These are phyloP conservation scores for Hipparchia semele DNA, from an alignment of 2,888 invertebrate species.

Conservation along the genomic window DNA sequence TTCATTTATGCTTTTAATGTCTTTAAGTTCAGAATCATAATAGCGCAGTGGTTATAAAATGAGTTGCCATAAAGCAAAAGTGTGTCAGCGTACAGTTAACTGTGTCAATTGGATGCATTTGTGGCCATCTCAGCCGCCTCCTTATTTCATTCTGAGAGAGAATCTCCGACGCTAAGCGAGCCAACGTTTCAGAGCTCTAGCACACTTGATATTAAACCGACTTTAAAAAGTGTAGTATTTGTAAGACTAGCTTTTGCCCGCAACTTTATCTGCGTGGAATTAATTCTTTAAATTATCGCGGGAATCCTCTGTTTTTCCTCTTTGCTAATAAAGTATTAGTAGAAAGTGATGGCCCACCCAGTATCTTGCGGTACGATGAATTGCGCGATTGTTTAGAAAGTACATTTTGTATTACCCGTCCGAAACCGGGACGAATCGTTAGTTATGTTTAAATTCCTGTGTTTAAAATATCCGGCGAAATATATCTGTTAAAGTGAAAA, in stretches of 20 bases:
- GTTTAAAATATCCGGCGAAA: neutral
- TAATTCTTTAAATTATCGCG: too few species aligned
- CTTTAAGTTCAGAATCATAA: slow-evolving; percentile 3
- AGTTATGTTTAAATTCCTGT: neutral
- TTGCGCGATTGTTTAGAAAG: too few species aligned
- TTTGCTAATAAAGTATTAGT: too few species aligned
- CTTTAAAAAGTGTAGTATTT: neutral
- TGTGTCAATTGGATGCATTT: slow-evolving; percentile 39
- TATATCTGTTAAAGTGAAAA: neutral
- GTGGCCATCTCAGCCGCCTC: slow-evolving; percentile 16
- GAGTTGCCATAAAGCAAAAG: slow-evolving; percentile 28
- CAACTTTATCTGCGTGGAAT: too few species aligned
- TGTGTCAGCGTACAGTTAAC: slow-evolving; percentile 29
- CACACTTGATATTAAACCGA: neutral
- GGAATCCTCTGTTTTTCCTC: too few species aligned
- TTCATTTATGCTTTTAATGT: neutral
- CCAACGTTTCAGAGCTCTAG: slow-evolving; percentile 12
- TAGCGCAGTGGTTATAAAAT: slow-evolving; percentile 13
- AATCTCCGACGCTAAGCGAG: slow-evolving; percentile 23
- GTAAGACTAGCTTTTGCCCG: too few species aligned
- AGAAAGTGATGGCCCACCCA: too few species aligned
- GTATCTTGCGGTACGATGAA: too few species aligned
- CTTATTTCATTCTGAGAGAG: slow-evolving; percentile 20
- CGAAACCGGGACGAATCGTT: neutral
- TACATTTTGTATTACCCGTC: too few species aligned